These are phyloP conservation scores for Solea senegalensis DNA, from an alignment of 2,113 vertebrate species.

Conservation along the genomic window DNA sequence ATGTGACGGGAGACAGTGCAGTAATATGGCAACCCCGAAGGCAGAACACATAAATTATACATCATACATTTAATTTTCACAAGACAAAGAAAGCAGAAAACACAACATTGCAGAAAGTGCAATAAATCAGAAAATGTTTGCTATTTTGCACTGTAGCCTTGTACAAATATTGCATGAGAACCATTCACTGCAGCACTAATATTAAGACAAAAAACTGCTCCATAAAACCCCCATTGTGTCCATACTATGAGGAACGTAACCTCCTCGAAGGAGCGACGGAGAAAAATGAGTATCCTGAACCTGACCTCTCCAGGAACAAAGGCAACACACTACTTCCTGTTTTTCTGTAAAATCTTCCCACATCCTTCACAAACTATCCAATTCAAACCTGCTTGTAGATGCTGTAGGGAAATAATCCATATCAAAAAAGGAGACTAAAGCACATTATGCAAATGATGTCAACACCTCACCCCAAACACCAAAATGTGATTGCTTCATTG, in stretches of 20 bases:
- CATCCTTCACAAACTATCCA: neutral
- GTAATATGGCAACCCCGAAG: neutral
- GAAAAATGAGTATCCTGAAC: neutral
- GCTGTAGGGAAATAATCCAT: neutral
- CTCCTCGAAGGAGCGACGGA: neutral
- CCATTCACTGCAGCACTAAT: neutral
- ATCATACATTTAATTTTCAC: neutral
- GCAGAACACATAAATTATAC: neutral
- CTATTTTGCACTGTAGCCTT: neutral
- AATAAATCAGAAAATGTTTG: neutral
- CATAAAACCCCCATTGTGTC: neutral
- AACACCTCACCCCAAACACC: conserved; percentile 3
- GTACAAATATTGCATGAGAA: neutral
- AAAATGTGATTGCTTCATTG: conserved; percentile 1
- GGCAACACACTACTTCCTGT: neutral
- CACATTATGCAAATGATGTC: neutral
- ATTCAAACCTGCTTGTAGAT: neutral
- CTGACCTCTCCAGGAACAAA: neutral
- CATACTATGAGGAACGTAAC: too few relatives aligned
- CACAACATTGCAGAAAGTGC: neutral
- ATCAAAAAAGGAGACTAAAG: neutral
- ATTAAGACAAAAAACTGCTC: neutral
- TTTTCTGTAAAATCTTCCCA: neutral
- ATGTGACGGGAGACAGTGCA: neutral
- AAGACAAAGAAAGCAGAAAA: neutral